Conservation (phyloP, 2,113 vertebrate genomes). For the Perca flavescens region DNA sequence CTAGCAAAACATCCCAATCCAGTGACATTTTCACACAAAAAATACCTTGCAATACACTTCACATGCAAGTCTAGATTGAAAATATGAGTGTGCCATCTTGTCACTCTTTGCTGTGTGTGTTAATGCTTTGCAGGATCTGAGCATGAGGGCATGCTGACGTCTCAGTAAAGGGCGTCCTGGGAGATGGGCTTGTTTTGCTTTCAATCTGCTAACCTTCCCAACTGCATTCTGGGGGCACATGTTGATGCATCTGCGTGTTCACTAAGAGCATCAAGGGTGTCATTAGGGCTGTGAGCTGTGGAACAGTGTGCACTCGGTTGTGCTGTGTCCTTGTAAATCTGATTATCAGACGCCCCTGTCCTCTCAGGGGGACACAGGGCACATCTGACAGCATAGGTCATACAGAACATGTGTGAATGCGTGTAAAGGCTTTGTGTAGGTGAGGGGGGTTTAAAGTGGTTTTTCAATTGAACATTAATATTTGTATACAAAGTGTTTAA, state of each 20-base stretch:
- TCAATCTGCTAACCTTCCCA: slow-evolving; percentile 57
- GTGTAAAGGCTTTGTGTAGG: background rate
- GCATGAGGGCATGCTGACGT: slow-evolving; percentile 18
- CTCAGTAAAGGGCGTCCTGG: slow-evolving; percentile 32
- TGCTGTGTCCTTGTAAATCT: slow-evolving; percentile 61
- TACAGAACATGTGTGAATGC: slow-evolving; percentile 16
- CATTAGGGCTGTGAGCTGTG: slow-evolving; percentile 39
- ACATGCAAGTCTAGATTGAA: background rate
- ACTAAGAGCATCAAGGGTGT: slow-evolving; percentile 33
- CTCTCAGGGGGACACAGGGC: slow-evolving; percentile 30
- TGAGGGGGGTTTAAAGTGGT: background rate
- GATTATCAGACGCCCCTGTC: slow-evolving; percentile 35
- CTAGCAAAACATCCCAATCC: background rate
- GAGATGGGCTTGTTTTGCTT: slow-evolving; percentile 50
- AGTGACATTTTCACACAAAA: background rate
- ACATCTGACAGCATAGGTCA: slow-evolving; percentile 57
- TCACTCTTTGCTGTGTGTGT: background rate
- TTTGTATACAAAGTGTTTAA: background rate
- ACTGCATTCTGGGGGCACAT: slow-evolving; percentile 18
- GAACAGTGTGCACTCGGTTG: slow-evolving; percentile 28
- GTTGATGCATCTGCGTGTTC: slow-evolving; percentile 34
- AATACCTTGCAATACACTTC: background rate
- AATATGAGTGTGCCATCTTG: background rate
- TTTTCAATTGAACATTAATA: background rate
- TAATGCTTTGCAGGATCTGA: slow-evolving; percentile 14